phyloP scores from a whole-genome alignment of 2,888 invertebrate genomes.

The Acrocera orbiculus region DNA sequence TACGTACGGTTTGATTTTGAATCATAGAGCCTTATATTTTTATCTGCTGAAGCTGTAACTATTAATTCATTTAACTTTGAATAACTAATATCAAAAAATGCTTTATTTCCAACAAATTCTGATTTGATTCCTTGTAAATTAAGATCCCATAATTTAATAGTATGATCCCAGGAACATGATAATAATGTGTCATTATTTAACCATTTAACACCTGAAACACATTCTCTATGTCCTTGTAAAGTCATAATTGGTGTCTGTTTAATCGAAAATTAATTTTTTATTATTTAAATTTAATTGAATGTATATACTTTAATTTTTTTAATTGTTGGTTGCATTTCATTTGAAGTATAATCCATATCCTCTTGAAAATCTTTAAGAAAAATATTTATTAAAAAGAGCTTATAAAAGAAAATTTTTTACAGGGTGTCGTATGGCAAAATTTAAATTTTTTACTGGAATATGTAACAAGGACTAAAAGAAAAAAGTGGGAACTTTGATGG shows the following conservation, averaged over 20 bases:
- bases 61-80: constrained; percentile 57
- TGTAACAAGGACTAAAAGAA: too few species aligned
- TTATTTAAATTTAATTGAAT: too few species aligned
- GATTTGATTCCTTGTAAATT: constrained; percentile 67
- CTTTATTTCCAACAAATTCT: constrained; percentile 75
- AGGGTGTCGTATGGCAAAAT: too few species aligned
- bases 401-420: too few species aligned
- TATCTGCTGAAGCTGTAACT: constrained; percentile 78
- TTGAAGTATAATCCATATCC: constrained; percentile 41
- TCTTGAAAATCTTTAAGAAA: constrained; percentile 28
- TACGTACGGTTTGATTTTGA: constrained; percentile 60
- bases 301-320: too few species aligned
- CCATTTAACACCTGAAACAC: constrained; percentile 74
- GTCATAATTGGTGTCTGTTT: constrained; percentile 63
- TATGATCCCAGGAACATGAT: constrained; percentile 91
- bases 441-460: too few species aligned
- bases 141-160: constrained; percentile 85
- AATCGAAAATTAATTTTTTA: too few species aligned
- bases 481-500: too few species aligned
- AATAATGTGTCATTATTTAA: constrained; percentile 57
- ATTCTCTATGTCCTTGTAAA: constrained; percentile 83
- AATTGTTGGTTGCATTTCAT: constrained; percentile 39
- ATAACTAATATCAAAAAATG: constrained; percentile 73
- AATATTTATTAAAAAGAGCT: too few species aligned
- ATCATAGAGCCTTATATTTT: constrained; percentile 81